A percentile compares a stretch with the other conserved stretches of the same genome.
phyloP scores from a whole-genome alignment of 2,888 invertebrate genomes.

The Drosophila mulleri region DNA sequence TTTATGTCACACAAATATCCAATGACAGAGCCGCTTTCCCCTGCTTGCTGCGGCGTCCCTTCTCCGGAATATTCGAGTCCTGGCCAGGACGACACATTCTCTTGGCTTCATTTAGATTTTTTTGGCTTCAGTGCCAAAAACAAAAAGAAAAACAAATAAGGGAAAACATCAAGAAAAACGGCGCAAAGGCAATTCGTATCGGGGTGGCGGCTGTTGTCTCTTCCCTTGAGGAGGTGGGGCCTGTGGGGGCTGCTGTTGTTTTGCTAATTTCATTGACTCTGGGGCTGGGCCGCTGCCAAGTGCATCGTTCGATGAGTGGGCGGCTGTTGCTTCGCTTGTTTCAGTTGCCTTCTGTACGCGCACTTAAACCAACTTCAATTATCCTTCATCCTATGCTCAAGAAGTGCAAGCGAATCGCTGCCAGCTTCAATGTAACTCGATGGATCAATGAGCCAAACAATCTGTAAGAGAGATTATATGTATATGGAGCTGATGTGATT shows the following conservation, averaged over 20 bases:
- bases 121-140: constrained; percentile 77
- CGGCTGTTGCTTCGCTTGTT: constrained; percentile 44
- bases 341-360: constrained; percentile 18
- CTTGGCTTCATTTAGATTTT: constrained; percentile 77
- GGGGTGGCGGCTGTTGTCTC: constrained; percentile 29
- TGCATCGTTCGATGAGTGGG: constrained; percentile 56
- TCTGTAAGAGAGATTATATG: neutral
- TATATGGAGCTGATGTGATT: neutral
- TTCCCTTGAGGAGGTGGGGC: constrained; percentile 1
- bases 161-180: constrained; percentile 41
- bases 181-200: constrained; percentile 55
- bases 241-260: constrained; percentile 33
- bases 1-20: constrained; percentile 78
- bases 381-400: constrained; percentile 29
- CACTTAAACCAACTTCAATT: constrained; percentile 56
- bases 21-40: constrained; percentile 57
- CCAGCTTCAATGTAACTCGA: constrained; percentile 15
- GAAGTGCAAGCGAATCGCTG: neutral
- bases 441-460: constrained; percentile 22
- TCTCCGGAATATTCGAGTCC: constrained; percentile 1
- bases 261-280: constrained; percentile 77
- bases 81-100: constrained; percentile 61
- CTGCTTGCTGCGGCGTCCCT: neutral
- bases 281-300: constrained; percentile 59
- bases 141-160: constrained; percentile 15